Evolutionary conservation across 30 jellyfish, hydroid and myxozoan genomes (phyloP), one percentile per base, ranked within the genome.

Genomic region (Chrysaora quinquecirrha): DNA sequence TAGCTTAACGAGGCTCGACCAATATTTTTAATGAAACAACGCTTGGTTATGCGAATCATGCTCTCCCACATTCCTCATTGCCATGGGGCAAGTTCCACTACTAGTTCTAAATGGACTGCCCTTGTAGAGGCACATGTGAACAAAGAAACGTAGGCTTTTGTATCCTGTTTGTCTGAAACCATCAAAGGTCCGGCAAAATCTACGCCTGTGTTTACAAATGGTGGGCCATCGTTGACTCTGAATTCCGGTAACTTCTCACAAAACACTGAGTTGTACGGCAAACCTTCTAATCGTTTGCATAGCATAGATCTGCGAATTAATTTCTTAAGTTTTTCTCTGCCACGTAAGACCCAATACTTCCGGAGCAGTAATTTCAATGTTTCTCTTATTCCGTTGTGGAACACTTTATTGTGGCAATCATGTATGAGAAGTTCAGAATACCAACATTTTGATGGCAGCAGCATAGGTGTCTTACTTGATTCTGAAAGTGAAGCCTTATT

Each of bases 101-200:
- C 79, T 32, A 86, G 50, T 20, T 86, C 93, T 12, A 76, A 31
- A 48, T 78, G 90, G 34, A 77, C 83, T 2, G 89, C 96, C 33
- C 96, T 66, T 19, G 96, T 69, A 3, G 90, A 19, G 18, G 79
- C 62, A 48, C 96, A 87, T 19, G 95, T 76, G 61, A 68, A 66
- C 3, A 87, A 0, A 29, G 76, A 66, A 14, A 78, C 77, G 71
- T 76, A 76, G 1, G 33, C 18, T 80, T 75, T 75, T 29, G 28
- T 30, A 19, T 78, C 38, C 2, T 21, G 78, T 18, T 56, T 46
- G 28, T 14, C 52, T 20, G 28, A 6, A n/a, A 47, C 46, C 29
- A 28, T 20, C 61, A 73, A 48, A 18, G 74, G 86, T 23, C 86
- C 86, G 27, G 86, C 86, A 29, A 73, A 73, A 33, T 73, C 86